A percentile compares a stretch with the other conserved stretches of the same genome.
Conservation (phyloP, 2,113 vertebrate genomes). For the Solea solea region DNA sequence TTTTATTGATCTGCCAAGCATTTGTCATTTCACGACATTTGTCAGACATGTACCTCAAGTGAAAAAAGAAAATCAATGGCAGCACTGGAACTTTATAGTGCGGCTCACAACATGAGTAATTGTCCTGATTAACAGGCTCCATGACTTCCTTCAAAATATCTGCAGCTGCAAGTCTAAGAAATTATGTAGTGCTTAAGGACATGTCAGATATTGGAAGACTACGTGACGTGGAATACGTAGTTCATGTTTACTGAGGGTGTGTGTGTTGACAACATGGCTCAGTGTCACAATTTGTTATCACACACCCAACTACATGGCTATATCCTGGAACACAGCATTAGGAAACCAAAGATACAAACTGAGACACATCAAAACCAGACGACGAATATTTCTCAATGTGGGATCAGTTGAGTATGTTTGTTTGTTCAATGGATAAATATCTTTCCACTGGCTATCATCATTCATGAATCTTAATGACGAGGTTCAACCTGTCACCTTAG, state of each 20-base stretch:
- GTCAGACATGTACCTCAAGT: neutral
- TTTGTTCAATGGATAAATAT: too few relatives aligned
- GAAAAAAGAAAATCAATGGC: neutral
- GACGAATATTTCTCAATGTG: too few relatives aligned
- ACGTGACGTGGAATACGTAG: conserved; percentile 7
- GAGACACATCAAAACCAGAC: neutral
- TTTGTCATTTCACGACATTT: too few relatives aligned
- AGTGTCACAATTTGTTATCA: neutral
- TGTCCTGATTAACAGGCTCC: too few relatives aligned
- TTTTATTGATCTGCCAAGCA: too few relatives aligned
- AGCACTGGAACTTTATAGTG: neutral
- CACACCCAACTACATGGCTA: neutral
- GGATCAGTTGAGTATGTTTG: too few relatives aligned
- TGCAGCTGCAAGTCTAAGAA: neutral
- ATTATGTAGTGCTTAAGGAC: neutral
- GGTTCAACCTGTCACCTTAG: too few relatives aligned
- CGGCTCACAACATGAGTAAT: too few relatives aligned
- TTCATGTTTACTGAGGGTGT: conserved; percentile 34
- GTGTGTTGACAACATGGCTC: conserved; percentile 21
- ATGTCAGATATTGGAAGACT: neutral
- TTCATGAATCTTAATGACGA: too few relatives aligned
- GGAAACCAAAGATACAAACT: neutral
- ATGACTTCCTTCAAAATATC: too few relatives aligned
- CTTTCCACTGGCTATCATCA: too few relatives aligned
- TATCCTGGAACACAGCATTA: conserved; percentile 30